These are phyloP conservation scores for Goniozus legneri DNA, from an alignment of 1,140 invertebrate species.

Conservation along the genomic window DNA sequence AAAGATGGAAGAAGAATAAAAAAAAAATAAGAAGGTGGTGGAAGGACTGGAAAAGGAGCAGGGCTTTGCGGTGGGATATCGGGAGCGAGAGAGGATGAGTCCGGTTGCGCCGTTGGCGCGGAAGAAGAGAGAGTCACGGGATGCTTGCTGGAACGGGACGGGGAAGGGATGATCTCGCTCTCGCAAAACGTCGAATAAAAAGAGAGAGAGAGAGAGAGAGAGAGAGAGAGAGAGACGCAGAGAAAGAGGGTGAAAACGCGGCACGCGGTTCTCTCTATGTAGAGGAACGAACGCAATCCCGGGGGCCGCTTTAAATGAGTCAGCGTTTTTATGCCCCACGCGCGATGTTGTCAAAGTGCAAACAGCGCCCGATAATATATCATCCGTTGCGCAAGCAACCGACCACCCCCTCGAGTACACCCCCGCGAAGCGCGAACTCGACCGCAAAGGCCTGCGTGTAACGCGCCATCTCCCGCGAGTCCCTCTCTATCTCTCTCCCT, in stretches of 20 bases:
- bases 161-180: constrained; percentile 10
- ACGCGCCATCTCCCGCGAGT: too few species aligned
- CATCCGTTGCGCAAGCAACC: constrained; percentile 47
- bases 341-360: constrained; percentile 57
- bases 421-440: too few species aligned
- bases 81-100: constrained; percentile 27
- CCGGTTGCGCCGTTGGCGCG: constrained; percentile 30
- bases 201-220: constrained; percentile 24
- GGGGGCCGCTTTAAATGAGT: constrained; percentile 56
- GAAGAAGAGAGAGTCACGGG: constrained; percentile 47
- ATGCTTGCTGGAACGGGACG: constrained; percentile 19
- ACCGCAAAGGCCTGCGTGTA: too few species aligned
- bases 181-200: constrained; percentile 15
- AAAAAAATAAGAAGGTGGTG: constrained; percentile 10
- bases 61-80: constrained; percentile 10
- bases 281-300: constrained; percentile 44
- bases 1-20: constrained; percentile 4
- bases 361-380: constrained; percentile 56
- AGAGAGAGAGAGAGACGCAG: constrained; percentile 13
- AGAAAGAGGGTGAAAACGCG: constrained; percentile 14
- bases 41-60: constrained; percentile 11
- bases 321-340: constrained; percentile 57
- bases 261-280: constrained; percentile 41
- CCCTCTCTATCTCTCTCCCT: constrained; percentile 3
- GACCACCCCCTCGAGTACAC: neutral